phyloP scores from a whole-genome alignment of 2,113 vertebrate genomes.

The Mesembrinibis cayennensis region DNA sequence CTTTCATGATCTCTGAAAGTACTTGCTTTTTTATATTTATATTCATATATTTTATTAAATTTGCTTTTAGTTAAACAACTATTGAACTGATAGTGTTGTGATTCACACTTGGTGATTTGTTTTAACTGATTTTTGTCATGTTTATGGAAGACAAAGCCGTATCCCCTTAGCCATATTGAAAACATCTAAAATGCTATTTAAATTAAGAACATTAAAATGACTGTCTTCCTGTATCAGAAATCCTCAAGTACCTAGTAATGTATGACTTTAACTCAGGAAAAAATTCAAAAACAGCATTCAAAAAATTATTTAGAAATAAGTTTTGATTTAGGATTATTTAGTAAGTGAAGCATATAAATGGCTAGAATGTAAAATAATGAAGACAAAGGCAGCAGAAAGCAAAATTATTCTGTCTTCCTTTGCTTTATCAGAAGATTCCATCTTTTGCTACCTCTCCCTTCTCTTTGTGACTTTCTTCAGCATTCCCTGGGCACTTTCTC shows the following conservation, averaged over 20 bases:
- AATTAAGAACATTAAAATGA: neutral
- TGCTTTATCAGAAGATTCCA: neutral
- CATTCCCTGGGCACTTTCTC: neutral
- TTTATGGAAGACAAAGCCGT: neutral
- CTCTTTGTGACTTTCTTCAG: neutral
- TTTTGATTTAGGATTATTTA: neutral
- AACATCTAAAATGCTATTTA: neutral
- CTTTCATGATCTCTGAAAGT: neutral
- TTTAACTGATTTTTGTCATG: neutral
- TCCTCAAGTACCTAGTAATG: neutral
- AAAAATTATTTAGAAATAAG: neutral
- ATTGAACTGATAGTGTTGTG: neutral
- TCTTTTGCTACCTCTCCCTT: neutral
- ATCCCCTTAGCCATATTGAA: neutral
- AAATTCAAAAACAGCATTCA: neutral
- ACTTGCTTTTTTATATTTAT: neutral
- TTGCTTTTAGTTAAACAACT: neutral
- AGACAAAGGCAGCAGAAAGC: neutral
- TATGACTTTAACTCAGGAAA: neutral
- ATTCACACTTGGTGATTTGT: neutral
- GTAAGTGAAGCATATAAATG: neutral
- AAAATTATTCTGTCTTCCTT: neutral
- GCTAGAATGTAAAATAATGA: neutral
- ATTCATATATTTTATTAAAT: neutral
- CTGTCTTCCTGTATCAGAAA: neutral